Conservation (phyloP, 1,140 invertebrate species). For the Polyergus mexicanus region DNA sequence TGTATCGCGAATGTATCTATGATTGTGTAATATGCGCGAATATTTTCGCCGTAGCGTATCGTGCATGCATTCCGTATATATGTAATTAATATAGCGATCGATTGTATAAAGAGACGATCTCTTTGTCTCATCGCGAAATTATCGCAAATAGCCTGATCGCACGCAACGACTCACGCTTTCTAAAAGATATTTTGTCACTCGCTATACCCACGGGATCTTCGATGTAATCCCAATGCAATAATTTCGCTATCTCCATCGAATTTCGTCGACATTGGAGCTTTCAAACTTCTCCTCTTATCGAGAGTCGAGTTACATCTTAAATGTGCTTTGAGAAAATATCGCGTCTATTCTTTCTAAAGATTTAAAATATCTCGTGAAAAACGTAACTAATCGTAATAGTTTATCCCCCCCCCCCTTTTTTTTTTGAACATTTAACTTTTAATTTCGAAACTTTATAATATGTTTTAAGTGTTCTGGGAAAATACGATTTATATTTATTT, state of each 20-base stretch:
- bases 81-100: constrained; percentile 4
- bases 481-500: constrained; percentile 28
- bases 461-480: constrained; percentile 43
- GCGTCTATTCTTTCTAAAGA: constrained; percentile 57
- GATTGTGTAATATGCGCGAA: constrained; percentile 25
- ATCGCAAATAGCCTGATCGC: constrained; percentile 17
- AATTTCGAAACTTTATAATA: constrained; percentile 59
- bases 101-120: constrained; percentile 15
- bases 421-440: constrained; percentile 42
- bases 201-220: constrained; percentile 23
- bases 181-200: constrained; percentile 48
- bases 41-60: constrained; percentile 32
- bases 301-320: constrained; percentile 57
- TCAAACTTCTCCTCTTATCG: neutral
- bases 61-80: constrained; percentile 13
- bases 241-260: constrained; percentile 56
- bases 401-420: constrained; percentile 13
- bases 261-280: constrained; percentile 32
- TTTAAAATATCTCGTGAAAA: constrained; percentile 63
- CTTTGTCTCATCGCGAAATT: neutral
- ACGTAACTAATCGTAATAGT: constrained; percentile 54
- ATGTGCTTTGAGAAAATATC: constrained; percentile 58
- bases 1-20: constrained; percentile 30
- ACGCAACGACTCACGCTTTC: constrained; percentile 19
- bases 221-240: constrained; percentile 29